Evolutionary conservation across 2,888 invertebrate species (phyloP).

Genomic region (Drosophila cognata): DNA sequence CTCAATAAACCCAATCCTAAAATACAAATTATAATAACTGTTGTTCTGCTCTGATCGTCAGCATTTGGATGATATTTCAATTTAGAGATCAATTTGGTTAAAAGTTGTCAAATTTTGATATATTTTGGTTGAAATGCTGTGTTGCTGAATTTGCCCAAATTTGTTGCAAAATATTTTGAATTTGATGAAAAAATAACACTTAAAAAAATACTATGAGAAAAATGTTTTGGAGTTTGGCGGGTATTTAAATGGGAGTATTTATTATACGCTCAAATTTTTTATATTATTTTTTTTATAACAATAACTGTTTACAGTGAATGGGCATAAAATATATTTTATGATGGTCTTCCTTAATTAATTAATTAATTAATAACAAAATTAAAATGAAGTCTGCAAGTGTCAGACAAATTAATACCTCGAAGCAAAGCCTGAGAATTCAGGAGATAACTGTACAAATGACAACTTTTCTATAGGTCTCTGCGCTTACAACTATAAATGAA

Average conservation of each 20-base stretch:
- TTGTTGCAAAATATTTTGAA: not conserved
- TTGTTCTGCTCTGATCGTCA: not conserved
- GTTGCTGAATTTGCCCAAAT: not conserved
- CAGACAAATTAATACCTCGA: not conserved
- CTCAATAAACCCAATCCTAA: not conserved
- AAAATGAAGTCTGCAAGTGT: not conserved
- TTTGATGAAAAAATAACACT: not conserved
- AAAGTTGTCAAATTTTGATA: too few relatives aligned
- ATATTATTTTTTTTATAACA: not conserved
- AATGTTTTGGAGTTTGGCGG: not conserved
- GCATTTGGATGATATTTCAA: not conserved
- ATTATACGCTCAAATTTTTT: not conserved
- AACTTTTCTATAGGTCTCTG: not conserved
- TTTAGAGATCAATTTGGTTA: not conserved
- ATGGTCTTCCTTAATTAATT: not conserved
- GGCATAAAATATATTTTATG: not conserved
- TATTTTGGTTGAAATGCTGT: not conserved
- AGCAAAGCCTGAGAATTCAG: not conserved
- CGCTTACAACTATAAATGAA: not conserved
- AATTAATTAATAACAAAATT: not conserved
- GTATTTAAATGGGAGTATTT: not conserved
- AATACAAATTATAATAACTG: not conserved
- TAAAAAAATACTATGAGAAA: rapidly evolving
- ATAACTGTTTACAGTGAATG: not conserved
- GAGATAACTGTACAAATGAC: not conserved